Base-by-base conservation (phyloP, 2,113 vertebrate species). In the Myiozetetes cayanensis region DNA sequence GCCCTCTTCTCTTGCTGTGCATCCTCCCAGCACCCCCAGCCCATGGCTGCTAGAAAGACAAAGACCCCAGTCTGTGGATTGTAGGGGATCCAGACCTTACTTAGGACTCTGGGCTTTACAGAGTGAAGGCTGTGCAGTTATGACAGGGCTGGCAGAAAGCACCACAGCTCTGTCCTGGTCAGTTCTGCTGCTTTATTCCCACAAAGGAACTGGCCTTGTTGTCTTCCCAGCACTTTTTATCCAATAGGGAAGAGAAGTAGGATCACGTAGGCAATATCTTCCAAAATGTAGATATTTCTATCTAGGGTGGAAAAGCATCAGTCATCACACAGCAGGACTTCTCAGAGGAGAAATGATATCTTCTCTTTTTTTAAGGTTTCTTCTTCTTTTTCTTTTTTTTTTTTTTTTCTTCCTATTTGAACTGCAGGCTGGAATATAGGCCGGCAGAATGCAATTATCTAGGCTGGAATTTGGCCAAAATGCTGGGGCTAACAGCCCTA, bases 371-470 rank as follows among this genome's bases (percentile, higher is more conserved):
- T 1, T 3, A 10, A 2, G 4, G 2, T 14, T n/a, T 1, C 8
- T 39, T 37, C 18, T 61, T 55, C 13, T 12, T 12, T 18, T 67
- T 59, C 27, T 35, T 41, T 12, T 41, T 41, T 41, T 55, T 28
- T 6, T 62, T 73, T 85, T 76, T 83, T 76, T n/a, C 15, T 10
- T 10, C 6, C 71, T 74, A 41, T 92, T 95, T 89, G 80, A 91
- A 93, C 78, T 90, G 93, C 93, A 91, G 65, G 81, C 94, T 95
- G 84, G 94, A 94, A 94, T 90, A 95, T 82, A 95, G 96, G 96
- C 89, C 63, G 13, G 95, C 96, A 96, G 94, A 97, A 97, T 95
- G 93, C 87, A 97, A 97, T 97, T 97, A 97, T 93, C 93, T 90
- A 93, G 81, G 79, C 79, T 97, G 96, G 97, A 97, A 95, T 92